A percentile compares a stretch with the other conserved stretches of the same genome.
phyloP scores from a whole-genome alignment of 1,140 invertebrate genomes.

The Drosophila elegans region DNA sequence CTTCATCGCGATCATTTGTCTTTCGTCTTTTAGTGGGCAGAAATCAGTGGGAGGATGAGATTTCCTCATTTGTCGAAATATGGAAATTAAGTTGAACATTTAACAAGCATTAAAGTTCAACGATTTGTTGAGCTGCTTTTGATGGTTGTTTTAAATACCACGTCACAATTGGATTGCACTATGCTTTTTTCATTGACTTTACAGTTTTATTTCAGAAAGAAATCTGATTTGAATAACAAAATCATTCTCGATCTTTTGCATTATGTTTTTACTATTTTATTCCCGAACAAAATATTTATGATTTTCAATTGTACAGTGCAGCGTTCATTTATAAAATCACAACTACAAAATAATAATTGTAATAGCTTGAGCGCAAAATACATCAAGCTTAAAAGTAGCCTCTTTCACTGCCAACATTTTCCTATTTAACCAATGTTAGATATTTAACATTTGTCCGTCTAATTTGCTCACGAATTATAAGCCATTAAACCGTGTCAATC shows the following conservation, averaged over 20 bases:
- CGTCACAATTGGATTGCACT: not conserved
- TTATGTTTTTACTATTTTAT: too few relatives aligned
- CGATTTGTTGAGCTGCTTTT: not conserved
- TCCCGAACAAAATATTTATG: too few relatives aligned
- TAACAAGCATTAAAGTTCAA: slow-evolving; percentile 11
- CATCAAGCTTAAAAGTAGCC: too few relatives aligned
- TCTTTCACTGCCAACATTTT: too few relatives aligned
- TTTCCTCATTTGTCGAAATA: slow-evolving; percentile 16
- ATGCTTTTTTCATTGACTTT: not conserved
- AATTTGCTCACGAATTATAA: not conserved
- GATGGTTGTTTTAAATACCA: not conserved
- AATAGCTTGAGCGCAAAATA: too few relatives aligned
- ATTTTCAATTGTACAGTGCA: too few relatives aligned
- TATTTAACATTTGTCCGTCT: not conserved
- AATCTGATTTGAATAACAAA: not conserved
- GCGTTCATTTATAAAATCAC: too few relatives aligned
- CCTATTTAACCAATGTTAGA: not conserved
- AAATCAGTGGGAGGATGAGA: slow-evolving; percentile 20
- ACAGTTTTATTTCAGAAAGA: not conserved
- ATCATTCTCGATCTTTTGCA: not conserved
- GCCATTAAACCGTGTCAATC: slow-evolving; percentile 2
- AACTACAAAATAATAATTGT: too few relatives aligned
- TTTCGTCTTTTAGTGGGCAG: slow-evolving; percentile 2
- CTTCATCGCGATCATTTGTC: slow-evolving; percentile 5
- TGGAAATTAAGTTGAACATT: slow-evolving; percentile 10